A percentile compares a stretch with the other conserved stretches of the same genome.
These are phyloP conservation scores for Mungos mungo DNA, from an alignment of 2,113 vertebrate species.

Conservation along the genomic window DNA sequence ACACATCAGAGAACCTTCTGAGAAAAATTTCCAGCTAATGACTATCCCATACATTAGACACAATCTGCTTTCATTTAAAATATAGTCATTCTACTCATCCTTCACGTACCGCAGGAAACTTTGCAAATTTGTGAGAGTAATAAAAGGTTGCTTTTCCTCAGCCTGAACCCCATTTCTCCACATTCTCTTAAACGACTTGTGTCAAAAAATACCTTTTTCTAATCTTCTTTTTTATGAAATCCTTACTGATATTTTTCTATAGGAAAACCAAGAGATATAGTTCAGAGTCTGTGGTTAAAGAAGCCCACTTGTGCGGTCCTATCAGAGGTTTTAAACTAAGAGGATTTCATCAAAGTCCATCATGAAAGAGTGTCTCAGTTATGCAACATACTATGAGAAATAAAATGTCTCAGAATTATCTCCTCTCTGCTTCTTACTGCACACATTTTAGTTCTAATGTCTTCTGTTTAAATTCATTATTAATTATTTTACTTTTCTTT, in stretches of 20 bases:
- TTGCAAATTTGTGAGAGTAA: neutral
- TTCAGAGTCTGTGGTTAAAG: slow-evolving; percentile 45
- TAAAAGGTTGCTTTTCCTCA: neutral
- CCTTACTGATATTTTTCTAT: slow-evolving; percentile 67
- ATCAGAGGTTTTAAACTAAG: slow-evolving; percentile 75
- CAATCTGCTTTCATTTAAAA: slow-evolving; percentile 17
- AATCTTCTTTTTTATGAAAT: slow-evolving; percentile 68
- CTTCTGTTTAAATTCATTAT: slow-evolving; percentile 64
- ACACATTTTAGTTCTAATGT: neutral
- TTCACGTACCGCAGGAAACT: neutral
- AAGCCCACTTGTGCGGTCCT: slow-evolving; percentile 45
- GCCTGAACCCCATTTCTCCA: neutral
- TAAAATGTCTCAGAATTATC: slow-evolving; percentile 55
- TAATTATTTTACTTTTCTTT: slow-evolving; percentile 68
- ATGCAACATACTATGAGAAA: slow-evolving; percentile 33
- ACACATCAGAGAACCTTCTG: neutral
- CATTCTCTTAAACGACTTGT: slow-evolving; percentile 59
- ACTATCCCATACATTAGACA: neutral
- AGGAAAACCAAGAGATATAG: slow-evolving; percentile 52
- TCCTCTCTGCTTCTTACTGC: slow-evolving; percentile 4
- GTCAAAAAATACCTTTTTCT: slow-evolving; percentile 59
- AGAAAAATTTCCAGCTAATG: neutral
- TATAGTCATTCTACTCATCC: neutral
- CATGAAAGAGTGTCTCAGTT: slow-evolving; percentile 38
- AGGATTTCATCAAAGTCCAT: slow-evolving; percentile 69